Evolutionary conservation across 2,113 vertebrate species (phyloP).

Genomic region (Colistium nudipinnis): DNA sequence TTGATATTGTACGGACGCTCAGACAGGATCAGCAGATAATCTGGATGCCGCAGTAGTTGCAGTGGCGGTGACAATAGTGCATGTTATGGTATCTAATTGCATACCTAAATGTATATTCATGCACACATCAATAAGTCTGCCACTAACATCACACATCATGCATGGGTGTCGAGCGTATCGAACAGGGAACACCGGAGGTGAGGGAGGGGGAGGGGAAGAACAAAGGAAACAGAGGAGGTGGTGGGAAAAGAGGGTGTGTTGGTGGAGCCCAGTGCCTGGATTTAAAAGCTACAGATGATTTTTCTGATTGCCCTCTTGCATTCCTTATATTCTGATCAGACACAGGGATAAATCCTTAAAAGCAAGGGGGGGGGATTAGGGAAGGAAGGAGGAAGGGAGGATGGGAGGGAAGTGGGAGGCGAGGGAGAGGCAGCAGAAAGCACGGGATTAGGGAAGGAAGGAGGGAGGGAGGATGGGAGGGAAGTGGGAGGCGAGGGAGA

Average conservation of each 20-base stretch:
- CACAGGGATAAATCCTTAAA: constrained; percentile 73
- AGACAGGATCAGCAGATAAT: constrained; percentile 63
- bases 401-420: constrained; percentile 55
- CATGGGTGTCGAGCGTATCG: constrained; percentile 58
- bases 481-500: constrained; percentile 65
- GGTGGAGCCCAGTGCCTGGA: constrained; percentile 28
- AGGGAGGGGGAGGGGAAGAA: constrained; percentile 73
- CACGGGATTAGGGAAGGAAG: constrained; percentile 79
- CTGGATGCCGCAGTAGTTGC: constrained; percentile 54
- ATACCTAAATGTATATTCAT: constrained; percentile 10
- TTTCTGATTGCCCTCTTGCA: constrained; percentile 50
- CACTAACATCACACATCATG: constrained; percentile 42
- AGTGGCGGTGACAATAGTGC: constrained; percentile 19
- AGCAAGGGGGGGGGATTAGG: constrained; percentile 30
- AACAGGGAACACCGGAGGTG: constrained; percentile 56
- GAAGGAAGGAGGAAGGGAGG: constrained; percentile 15
- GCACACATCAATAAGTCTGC: constrained; percentile 37
- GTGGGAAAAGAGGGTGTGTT: constrained; percentile 50
- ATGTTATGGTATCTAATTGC: constrained; percentile 19
- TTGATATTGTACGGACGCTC: constrained; percentile 53
- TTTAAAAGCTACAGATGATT: constrained; percentile 24
- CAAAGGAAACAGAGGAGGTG: constrained; percentile 72
- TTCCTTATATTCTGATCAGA: constrained; percentile 70
- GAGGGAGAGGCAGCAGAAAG: constrained; percentile 66
- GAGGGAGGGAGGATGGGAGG: constrained; percentile 63